Percentiles rank a stretch among this genome's conserved stretches.
Conservation (phyloP, 2,888 invertebrate species). For the Andrena praecox region DNA sequence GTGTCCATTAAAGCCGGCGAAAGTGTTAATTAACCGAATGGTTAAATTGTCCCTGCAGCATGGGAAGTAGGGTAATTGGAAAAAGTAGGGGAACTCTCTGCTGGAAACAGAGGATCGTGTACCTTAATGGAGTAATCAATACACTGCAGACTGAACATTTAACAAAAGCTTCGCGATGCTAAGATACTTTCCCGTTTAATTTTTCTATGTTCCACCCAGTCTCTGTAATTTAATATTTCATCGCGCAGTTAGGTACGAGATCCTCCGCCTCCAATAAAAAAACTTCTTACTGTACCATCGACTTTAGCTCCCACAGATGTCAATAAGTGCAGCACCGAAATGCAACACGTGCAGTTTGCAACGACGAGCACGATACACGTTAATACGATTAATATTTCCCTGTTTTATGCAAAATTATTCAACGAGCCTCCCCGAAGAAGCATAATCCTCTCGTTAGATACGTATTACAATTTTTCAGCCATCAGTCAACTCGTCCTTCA, state of each 20-base stretch:
- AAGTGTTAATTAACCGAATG: slow-evolving; percentile 17
- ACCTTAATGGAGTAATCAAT: no score
- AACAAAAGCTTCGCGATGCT: no score
- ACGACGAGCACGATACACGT: background rate
- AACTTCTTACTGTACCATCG: background rate
- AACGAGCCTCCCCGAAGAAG: background rate
- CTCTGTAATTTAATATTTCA: no score
- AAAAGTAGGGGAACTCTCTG: background rate
- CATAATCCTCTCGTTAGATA: slow-evolving; percentile 13
- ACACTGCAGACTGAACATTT: no score
- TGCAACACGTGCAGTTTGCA: background rate
- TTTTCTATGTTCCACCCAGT: no score
- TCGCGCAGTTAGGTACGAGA: no score
- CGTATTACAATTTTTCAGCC: slow-evolving; percentile 14
- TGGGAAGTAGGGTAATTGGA: background rate
- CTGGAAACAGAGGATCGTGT: background rate
- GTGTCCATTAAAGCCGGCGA: slow-evolving; percentile 1
- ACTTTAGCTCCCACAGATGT: background rate
- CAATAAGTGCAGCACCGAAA: background rate
- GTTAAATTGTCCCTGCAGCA: background rate
- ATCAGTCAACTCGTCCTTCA: background rate
- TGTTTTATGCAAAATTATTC: slow-evolving; percentile 14
- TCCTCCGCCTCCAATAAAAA: background rate
- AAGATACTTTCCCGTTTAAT: no score
- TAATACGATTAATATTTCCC: slow-evolving; percentile 2